phyloP scores from a whole-genome alignment of 2,113 vertebrate genomes.

The Microcebus murinus region DNA sequence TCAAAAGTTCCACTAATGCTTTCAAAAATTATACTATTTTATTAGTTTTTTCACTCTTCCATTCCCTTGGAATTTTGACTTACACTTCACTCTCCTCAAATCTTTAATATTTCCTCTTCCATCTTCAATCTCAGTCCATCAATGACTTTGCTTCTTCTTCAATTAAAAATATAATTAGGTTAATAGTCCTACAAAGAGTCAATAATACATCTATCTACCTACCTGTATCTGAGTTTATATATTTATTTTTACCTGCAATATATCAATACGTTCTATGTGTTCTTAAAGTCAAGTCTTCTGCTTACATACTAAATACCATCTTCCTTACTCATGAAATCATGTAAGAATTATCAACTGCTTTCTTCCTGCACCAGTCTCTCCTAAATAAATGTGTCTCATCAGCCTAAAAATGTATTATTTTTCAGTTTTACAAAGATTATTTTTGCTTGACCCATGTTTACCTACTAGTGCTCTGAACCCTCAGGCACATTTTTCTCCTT shows the following conservation, averaged over 20 bases:
- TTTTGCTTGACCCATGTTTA: background rate
- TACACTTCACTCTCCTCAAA: background rate
- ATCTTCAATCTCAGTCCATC: background rate
- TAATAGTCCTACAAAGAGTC: background rate
- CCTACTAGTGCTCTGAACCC: no score
- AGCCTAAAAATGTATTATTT: background rate
- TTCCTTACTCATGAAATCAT: background rate
- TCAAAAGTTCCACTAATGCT: background rate
- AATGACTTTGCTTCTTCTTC: background rate
- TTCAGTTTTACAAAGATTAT: background rate
- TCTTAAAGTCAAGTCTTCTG: background rate
- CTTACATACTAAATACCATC: background rate
- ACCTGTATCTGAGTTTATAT: background rate
- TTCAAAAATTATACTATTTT: background rate
- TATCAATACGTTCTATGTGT: background rate
- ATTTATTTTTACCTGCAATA: background rate
- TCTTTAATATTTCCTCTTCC: background rate
- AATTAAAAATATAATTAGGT: background rate
- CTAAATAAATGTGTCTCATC: background rate
- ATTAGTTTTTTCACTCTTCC: no score
- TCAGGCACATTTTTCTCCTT: background rate
- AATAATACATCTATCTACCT: background rate
- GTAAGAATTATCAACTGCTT: background rate
- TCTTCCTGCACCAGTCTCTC: background rate
- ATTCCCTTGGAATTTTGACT: no score